A percentile compares a stretch with the other conserved stretches of the same genome.
Evolutionary conservation across 2,113 vertebrate species (phyloP).

Genomic region (Xyrauchen texanus): DNA sequence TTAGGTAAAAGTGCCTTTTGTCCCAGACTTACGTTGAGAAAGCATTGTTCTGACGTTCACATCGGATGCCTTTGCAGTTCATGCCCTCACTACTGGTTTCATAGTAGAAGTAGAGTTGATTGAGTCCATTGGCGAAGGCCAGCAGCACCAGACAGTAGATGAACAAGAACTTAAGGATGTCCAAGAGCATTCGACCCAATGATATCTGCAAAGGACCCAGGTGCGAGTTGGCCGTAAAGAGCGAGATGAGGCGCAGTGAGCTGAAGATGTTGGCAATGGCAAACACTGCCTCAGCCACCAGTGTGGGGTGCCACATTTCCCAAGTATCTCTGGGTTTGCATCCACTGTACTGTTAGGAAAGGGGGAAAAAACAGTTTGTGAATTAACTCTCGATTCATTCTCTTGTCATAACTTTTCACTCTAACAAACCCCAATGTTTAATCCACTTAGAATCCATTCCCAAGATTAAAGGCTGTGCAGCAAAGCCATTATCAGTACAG

Average conservation of each 20-base stretch:
- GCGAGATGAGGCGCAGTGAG: conserved; percentile 92
- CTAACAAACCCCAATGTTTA: too few species aligned
- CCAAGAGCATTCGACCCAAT: conserved; percentile 95
- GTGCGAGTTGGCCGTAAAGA: conserved; percentile 98
- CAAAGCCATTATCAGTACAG: too few species aligned
- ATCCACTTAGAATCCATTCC: too few species aligned
- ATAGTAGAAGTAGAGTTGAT: conserved; percentile 96
- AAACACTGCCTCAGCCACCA: conserved; percentile 94
- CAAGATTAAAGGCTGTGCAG: too few species aligned
- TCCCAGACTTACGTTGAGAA: conserved; percentile 91
- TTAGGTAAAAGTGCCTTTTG: not conserved
- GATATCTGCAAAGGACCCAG: conserved; percentile 97
- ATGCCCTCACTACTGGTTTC: conserved; percentile 63
- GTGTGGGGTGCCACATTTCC: conserved; percentile 95
- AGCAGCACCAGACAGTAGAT: conserved; percentile 96
- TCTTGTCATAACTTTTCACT: too few species aligned
- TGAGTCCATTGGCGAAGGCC: conserved; percentile 96
- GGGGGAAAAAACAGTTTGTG: not conserved
- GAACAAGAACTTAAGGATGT: conserved; percentile 98
- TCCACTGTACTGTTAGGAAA: conserved; percentile 80
- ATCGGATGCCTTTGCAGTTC: conserved; percentile 89
- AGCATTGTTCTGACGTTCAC: conserved; percentile 89
- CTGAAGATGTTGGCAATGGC: conserved; percentile 99
- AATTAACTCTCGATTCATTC: not conserved
- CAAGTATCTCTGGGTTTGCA: conserved; percentile 75